These are phyloP conservation scores for Pygoscelis antarcticus DNA, from an alignment of 2,113 vertebrate genomes.

Conservation along the genomic window DNA sequence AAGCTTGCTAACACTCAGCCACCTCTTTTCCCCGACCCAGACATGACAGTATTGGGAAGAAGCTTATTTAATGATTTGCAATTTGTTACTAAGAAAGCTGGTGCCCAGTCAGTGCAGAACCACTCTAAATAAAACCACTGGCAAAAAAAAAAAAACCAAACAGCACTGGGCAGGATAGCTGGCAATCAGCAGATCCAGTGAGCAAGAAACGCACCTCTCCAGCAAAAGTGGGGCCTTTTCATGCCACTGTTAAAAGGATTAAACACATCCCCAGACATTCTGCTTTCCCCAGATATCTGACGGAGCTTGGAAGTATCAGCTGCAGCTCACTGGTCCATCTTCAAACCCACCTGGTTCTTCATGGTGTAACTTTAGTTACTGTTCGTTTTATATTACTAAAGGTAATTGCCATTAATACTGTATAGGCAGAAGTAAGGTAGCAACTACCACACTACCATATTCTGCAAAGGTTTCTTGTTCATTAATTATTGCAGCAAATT, in stretches of 20 bases:
- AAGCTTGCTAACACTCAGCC: background rate
- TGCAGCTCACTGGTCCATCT: background rate
- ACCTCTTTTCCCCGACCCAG: background rate
- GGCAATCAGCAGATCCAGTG: background rate
- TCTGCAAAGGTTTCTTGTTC: background rate
- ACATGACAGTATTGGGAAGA: background rate
- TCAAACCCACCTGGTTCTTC: background rate
- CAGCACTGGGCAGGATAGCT: accelerated
- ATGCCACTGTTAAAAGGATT: background rate
- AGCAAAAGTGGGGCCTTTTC: background rate
- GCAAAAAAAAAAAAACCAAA: background rate
- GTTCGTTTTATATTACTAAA: background rate
- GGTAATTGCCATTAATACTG: background rate
- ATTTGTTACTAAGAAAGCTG: background rate
- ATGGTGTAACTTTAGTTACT: background rate
- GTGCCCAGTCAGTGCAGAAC: background rate
- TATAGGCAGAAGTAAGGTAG: background rate
- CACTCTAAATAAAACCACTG: background rate
- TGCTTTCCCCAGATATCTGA: background rate
- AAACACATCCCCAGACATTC: background rate
- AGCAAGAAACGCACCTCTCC: background rate
- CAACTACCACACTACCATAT: background rate
- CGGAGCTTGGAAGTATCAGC: background rate
- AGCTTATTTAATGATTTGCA: background rate
- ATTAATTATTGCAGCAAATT: background rate